phyloP scores from a whole-genome alignment of 2,113 vertebrate species.

The Triplophysa tibetana region DNA sequence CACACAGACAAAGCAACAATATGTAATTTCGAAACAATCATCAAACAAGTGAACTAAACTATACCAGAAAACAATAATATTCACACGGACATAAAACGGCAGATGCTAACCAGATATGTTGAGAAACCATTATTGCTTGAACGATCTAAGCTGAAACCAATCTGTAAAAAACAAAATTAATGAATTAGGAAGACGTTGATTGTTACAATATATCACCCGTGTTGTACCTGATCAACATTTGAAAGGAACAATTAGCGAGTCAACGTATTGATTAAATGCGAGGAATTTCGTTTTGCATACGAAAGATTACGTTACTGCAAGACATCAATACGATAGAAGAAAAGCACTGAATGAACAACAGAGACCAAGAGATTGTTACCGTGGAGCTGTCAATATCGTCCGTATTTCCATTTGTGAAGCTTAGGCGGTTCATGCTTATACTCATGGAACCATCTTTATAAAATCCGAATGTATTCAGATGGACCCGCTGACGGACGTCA shows the following conservation, averaged over 20 bases:
- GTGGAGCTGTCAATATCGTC: slow-evolving; percentile 51
- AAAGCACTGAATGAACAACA: background rate
- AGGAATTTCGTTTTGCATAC: background rate
- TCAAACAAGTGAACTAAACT: background rate
- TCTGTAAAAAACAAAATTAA: slow-evolving; percentile 59
- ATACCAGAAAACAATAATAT: background rate
- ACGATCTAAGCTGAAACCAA: slow-evolving; percentile 84
- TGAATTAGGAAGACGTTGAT: background rate
- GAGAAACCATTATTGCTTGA: slow-evolving; percentile 83
- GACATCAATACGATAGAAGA: background rate
- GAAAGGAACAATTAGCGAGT: background rate
- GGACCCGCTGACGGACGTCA: slow-evolving; percentile 82
- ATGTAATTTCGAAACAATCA: background rate
- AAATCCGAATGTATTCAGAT: slow-evolving; percentile 86
- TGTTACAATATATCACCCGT: background rate
- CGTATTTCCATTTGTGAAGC: slow-evolving; percentile 54
- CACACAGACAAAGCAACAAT: background rate
- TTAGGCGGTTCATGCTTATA: slow-evolving; percentile 77
- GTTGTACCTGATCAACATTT: background rate
- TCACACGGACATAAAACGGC: background rate
- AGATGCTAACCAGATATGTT: slow-evolving; percentile 79
- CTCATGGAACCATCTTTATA: slow-evolving; percentile 83
- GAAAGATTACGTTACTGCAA: background rate
- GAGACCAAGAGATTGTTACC: slow-evolving; percentile 58
- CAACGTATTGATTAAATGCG: background rate